Conservation (phyloP, 2,888 invertebrate species). For the Ochropleura plecta region DNA sequence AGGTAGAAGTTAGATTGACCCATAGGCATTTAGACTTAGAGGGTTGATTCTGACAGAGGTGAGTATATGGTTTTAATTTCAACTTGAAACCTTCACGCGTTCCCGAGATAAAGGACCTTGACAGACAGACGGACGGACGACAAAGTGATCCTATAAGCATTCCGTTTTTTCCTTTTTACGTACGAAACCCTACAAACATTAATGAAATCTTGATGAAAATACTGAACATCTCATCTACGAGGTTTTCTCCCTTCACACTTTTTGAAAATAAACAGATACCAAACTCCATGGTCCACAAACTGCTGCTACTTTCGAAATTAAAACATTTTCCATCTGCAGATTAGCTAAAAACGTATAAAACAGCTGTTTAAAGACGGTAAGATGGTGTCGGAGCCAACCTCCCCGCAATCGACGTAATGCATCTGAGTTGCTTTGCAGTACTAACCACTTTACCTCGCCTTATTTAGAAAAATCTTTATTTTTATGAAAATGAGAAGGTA, state of each 20-base stretch:
- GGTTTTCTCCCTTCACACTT: not conserved
- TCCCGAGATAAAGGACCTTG: no score
- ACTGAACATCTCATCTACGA: not conserved
- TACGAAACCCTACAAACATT: no score
- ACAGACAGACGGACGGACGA: no score
- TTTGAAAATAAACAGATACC: constrained; percentile 35
- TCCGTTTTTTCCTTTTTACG: no score
- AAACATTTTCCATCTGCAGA: constrained; percentile 56
- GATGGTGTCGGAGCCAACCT: constrained; percentile 39
- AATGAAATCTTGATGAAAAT: constrained; percentile 1
- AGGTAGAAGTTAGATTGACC: no score
- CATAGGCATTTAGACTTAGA: no score
- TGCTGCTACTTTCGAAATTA: constrained; percentile 39
- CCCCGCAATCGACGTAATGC: constrained; percentile 55
- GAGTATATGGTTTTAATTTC: no score
- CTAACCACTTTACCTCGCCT: constrained; percentile 4
- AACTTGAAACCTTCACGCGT: no score
- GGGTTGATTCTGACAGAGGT: no score
- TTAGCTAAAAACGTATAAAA: constrained; percentile 54
- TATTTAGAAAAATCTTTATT: not conserved
- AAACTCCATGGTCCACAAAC: constrained; percentile 23
- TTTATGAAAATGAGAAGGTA: not conserved
- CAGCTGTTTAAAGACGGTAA: constrained; percentile 40
- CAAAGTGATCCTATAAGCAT: no score
- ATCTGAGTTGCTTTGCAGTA: constrained; percentile 22